Base-by-base conservation (phyloP, 2,888 invertebrate species). In the Camponotus fellah region DNA sequence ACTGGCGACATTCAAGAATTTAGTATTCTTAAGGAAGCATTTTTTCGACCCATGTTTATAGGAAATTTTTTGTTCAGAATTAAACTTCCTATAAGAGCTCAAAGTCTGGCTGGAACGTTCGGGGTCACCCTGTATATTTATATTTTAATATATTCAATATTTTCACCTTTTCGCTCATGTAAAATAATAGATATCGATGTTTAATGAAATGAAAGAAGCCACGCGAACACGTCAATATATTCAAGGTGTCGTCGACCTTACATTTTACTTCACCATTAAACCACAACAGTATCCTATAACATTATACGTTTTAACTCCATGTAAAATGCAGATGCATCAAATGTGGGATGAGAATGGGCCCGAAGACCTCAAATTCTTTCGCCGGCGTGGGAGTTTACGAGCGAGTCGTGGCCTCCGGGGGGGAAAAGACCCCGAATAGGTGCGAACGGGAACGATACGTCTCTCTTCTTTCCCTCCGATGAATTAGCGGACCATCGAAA, bases 351-450 rank as follows among this genome's bases (percentile, higher is more conserved):
- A 60, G 72, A 46, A 72, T 21, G 21, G 71, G 34, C 8, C 43
- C 58, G 72, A 62, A 72, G 72, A 46, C 26, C 34, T 60, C 60
- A 37, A 80, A 80, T 80, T 80, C 79, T 46, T 46, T 60, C 26
- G 34, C 34, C 17, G 17, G 26, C 87, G 88, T 87, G 84, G 87
- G 89, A 89, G 85, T 80, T 66, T 77, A 82, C 87, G 68, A 82
- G 85, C 69, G 82, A 81, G 84, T 87, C 84, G 87, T 85, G 66
- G 75, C 46, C 40, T 58, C n/a, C 49, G 46, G n/a, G 8, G n/a
- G 49, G 2, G 17, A 17, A 49, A n/a, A 56, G 75, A 32, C 26
- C 12, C 26, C 71, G 40, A 85, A 84, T 88, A 86, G 75, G 56
- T 26, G 87, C 76, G 79, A 87, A 87, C 62, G 85, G 72, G 69